These are phyloP conservation scores for Pardosa pseudoannulata DNA, from an alignment of 2,888 invertebrate genomes.

Conservation along the genomic window DNA sequence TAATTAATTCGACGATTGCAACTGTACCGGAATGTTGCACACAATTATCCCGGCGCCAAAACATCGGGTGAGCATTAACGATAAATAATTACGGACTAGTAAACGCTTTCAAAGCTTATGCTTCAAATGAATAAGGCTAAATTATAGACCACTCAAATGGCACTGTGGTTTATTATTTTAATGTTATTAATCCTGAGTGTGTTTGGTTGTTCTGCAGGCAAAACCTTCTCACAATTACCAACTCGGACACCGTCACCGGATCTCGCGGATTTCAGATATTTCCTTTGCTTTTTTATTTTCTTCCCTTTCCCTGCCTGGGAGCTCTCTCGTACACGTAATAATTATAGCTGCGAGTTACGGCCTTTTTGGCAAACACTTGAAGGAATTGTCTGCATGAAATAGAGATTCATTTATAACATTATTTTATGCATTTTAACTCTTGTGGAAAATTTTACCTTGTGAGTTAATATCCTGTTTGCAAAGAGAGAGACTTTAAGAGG, in stretches of 20 bases:
- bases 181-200: slow-evolving; percentile 15
- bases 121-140: slow-evolving; percentile 8
- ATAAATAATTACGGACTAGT: slow-evolving; percentile 11
- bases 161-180: slow-evolving; percentile 17
- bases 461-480: too few relatives aligned
- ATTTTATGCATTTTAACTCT: too few relatives aligned
- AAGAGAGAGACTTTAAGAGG: too few relatives aligned
- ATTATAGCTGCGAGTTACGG: neutral
- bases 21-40: neutral
- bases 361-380: neutral
- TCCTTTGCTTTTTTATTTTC: too few relatives aligned
- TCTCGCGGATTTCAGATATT: neutral
- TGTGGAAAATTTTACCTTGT: too few relatives aligned
- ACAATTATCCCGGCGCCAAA: neutral
- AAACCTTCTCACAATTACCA: neutral
- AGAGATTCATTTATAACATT: neutral
- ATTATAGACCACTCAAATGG: slow-evolving; percentile 7
- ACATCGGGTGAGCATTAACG: slow-evolving; percentile 6
- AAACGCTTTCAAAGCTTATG: neutral
- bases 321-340: neutral
- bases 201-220: slow-evolving; percentile 5
- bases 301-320: neutral
- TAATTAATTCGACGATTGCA: slow-evolving; percentile 62
- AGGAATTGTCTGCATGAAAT: neutral
- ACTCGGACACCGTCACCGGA: neutral